Evolutionary conservation across 2,113 vertebrate genomes (phyloP).

Genomic region (Anhinga anhinga): DNA sequence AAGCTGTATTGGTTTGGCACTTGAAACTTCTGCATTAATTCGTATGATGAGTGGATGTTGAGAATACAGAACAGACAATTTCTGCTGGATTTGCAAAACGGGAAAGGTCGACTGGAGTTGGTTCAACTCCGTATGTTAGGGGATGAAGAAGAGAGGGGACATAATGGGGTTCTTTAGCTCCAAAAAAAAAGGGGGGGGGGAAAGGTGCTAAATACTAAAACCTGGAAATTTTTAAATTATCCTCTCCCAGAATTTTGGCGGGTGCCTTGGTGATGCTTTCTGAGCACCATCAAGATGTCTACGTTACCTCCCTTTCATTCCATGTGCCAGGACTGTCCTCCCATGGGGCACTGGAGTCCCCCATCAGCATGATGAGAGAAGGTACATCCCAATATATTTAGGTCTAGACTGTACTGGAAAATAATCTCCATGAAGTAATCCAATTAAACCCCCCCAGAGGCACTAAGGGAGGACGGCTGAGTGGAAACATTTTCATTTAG

Average conservation of each 20-base stretch:
- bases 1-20: neutral
- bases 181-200: no score
- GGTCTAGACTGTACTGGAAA: neutral
- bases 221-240: fast-evolving
- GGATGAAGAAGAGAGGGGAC: neutral
- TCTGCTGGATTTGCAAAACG: neutral
- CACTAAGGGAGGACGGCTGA: neutral
- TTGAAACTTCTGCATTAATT: neutral
- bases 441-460: neutral
- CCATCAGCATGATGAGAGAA: neutral
- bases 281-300: neutral
- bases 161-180: neutral
- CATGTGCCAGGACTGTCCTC: fast-evolving
- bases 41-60: neutral
- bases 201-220: neutral
- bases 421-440: neutral
- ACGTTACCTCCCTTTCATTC: fast-evolving
- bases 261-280: neutral
- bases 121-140: neutral
- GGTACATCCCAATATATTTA: neutral
- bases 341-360: fast-evolving
- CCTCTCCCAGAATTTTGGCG: neutral
- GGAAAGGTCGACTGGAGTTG: neutral
- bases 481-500: neutral
- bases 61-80: neutral